Evolutionary conservation across 2,797 vertebrate genomes (phyloP).

Genomic region (Taeniopygia guttata): DNA sequence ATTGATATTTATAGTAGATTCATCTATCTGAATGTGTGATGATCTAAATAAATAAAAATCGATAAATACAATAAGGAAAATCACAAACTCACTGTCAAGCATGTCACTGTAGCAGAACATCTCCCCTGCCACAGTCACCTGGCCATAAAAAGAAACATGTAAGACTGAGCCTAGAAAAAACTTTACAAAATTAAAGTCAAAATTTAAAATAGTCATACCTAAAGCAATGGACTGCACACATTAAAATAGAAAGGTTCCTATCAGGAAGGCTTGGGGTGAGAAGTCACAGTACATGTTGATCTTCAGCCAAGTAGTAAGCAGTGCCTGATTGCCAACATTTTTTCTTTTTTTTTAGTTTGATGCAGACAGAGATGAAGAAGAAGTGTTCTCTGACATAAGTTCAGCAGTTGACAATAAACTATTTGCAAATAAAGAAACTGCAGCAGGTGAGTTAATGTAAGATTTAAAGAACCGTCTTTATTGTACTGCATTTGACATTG

Average conservation of each 20-base stretch:
- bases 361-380: constrained; percentile 93
- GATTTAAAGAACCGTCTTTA: background rate
- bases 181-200: background rate
- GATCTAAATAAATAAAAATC: background rate
- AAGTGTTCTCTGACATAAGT: constrained; percentile 94
- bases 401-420: constrained; percentile 91
- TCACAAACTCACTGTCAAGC: background rate
- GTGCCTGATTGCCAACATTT: background rate
- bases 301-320: background rate
- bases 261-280: background rate
- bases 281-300: background rate
- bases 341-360: constrained; percentile 81
- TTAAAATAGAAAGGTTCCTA: background rate
- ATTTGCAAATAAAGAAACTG: constrained; percentile 85
- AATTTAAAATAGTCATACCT: background rate
- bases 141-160: background rate
- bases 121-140: background rate
- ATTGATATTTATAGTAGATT: background rate
- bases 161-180: background rate
- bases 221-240: background rate
- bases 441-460: constrained; percentile 81
- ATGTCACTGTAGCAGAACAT: background rate
- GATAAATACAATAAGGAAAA: background rate
- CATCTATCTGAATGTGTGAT: background rate
- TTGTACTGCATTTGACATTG: background rate